Evolutionary conservation across 2,113 vertebrate species (phyloP).

Genomic region (Marmota monax): DNA sequence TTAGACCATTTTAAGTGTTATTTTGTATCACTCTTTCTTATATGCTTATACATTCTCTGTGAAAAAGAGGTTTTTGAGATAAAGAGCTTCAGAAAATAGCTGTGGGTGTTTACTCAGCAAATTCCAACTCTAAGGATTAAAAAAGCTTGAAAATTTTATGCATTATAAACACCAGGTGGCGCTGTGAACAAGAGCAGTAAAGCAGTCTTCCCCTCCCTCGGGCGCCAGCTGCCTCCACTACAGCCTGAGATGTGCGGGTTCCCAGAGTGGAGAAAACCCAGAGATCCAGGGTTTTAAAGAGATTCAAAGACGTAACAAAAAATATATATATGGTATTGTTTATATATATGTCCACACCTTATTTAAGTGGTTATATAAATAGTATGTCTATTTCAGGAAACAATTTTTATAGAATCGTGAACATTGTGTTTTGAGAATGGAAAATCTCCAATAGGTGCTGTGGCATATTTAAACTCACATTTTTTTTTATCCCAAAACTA

Average conservation of each 20-base stretch:
- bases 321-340: not conserved
- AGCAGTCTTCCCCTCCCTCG: not conserved
- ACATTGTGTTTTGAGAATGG: slow-evolving; percentile 13
- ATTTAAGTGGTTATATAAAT: not conserved
- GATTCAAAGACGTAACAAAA: not conserved
- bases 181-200: not conserved
- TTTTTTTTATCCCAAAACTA: not conserved
- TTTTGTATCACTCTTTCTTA: not conserved
- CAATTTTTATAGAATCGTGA: not conserved
- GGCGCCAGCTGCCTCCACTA: too few species aligned
- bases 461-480: not conserved
- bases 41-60: not conserved
- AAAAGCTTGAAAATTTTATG: not conserved
- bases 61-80: not conserved
- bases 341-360: not conserved
- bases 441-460: not conserved
- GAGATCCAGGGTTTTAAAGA: not conserved
- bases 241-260: too few species aligned
- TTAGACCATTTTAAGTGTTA: not conserved
- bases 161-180: slow-evolving; percentile 35
- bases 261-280: not conserved
- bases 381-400: slow-evolving; percentile 31
- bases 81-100: not conserved
- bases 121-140: not conserved
- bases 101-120: not conserved